Evolutionary conservation across 2,888 invertebrate species (phyloP).

Genomic region (Halictus ligatus): DNA sequence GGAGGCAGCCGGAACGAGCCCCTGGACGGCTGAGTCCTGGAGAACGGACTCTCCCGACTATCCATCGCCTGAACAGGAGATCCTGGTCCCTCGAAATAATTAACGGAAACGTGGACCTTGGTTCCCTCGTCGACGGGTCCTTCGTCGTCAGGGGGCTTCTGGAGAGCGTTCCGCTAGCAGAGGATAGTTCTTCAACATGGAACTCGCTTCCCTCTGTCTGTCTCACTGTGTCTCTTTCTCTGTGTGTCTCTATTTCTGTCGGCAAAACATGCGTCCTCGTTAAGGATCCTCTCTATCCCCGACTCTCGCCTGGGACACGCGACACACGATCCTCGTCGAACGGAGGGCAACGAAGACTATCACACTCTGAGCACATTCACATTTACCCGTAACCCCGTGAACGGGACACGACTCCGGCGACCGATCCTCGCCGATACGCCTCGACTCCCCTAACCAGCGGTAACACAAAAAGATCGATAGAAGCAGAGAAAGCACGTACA

Average conservation of each 20-base stretch:
- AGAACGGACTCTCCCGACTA: slow-evolving; percentile 72
- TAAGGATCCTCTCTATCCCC: slow-evolving; percentile 23
- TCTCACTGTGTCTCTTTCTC: neutral
- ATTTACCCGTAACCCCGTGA: slow-evolving; percentile 51
- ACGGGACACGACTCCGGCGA: slow-evolving; percentile 38
- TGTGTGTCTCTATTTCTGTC: slow-evolving; percentile 59
- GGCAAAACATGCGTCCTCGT: slow-evolving; percentile 62
- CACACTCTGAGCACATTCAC: slow-evolving; percentile 44
- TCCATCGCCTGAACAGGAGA: slow-evolving; percentile 65
- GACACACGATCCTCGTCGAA: slow-evolving; percentile 40
- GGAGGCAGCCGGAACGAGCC: slow-evolving; percentile 52
- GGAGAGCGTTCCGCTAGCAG: neutral
- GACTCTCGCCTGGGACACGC: slow-evolving; percentile 14
- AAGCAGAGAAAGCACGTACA: slow-evolving; percentile 62
- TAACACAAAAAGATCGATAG: slow-evolving; percentile 50
- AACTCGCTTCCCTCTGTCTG: slow-evolving; percentile 31
- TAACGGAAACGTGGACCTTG: neutral
- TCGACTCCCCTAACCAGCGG: slow-evolving; percentile 32
- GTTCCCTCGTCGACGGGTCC: neutral
- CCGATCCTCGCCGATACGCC: neutral
- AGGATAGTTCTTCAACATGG: slow-evolving; percentile 43
- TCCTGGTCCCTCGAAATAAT: neutral
- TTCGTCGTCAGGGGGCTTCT: neutral
- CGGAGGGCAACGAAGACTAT: slow-evolving; percentile 38
- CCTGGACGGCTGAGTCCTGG: slow-evolving; percentile 69